phyloP scores from a whole-genome alignment of 2,113 vertebrate genomes.

The Leptobrachium ailaonicum region DNA sequence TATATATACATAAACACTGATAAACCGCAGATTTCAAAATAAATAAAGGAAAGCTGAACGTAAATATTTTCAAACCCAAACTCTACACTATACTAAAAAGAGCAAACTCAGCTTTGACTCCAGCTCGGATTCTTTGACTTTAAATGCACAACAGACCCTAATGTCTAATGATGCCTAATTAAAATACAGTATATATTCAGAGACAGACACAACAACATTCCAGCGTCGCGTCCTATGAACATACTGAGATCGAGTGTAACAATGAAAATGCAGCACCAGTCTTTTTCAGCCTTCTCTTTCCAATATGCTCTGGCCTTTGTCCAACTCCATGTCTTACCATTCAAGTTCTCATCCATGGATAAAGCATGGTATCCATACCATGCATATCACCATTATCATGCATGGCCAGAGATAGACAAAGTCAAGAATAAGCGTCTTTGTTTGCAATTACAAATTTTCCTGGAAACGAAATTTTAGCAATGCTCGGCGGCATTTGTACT shows the following conservation, averaged over 20 bases:
- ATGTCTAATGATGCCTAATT: too few species aligned
- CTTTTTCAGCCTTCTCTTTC: slow-evolving; percentile 3
- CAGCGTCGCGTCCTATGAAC: too few species aligned
- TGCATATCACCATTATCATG: not conserved
- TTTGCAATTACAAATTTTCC: not conserved
- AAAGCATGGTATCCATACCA: slow-evolving; percentile 28
- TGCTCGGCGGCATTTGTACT: not conserved
- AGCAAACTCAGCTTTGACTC: too few species aligned
- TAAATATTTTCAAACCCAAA: too few species aligned
- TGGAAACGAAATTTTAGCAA: not conserved
- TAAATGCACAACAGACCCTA: too few species aligned
- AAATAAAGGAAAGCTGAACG: too few species aligned
- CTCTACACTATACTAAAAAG: too few species aligned
- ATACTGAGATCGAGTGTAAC: not conserved
- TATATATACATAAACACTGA: too few species aligned
- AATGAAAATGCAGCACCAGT: slow-evolving; percentile 9
- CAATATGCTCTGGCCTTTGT: slow-evolving; percentile 7
- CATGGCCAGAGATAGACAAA: slow-evolving; percentile 1
- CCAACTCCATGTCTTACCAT: not conserved
- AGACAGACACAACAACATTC: too few species aligned
- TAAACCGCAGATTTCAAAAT: too few species aligned
- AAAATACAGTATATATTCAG: too few species aligned
- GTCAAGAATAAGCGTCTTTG: not conserved
- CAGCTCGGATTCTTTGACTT: too few species aligned
- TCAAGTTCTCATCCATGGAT: slow-evolving; percentile 1